Evolutionary conservation across 2,888 invertebrate genomes (phyloP), one percentile per base, ranked within the genome.

Genomic region (Xanthorhoe designata): DNA sequence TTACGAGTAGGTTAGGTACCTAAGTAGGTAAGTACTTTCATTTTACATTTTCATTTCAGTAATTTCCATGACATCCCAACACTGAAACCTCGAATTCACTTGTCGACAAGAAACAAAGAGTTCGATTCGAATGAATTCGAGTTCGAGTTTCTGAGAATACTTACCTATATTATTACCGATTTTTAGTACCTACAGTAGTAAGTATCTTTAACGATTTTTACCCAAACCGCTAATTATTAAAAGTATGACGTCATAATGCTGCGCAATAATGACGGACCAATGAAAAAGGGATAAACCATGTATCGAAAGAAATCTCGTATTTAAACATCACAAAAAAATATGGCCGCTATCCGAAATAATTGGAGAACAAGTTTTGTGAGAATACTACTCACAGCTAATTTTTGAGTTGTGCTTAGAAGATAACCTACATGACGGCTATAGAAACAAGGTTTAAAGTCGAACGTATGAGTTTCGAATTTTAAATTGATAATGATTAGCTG

Each of bases 301-400:
- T 51, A 59, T 59, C 38, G 50, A 50, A 50, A 58, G 38, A 35
- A 58, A 50, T 19, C 32, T 35, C 18, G 50, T 38, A 58, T 32
- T 3, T 52, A 64, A 24, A 13, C 35, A 42, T 47, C 62, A 42
- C 35, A 61, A 64, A 64, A 47, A 19, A 29, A 38, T 13, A 13
- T 24, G 18, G 51, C 15, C 8, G 4, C 47, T 64, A 64, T 54
- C 57, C 57, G 38, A 61, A 57, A 70, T 72, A 72, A 72, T 72
- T 70, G 72, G 63, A 64, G 59, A 70, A 72, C 72, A 66, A 63
- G 72, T 72, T 70, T 50, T n/a, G n/a, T 42, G 53, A 63, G 35
- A 50, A 61, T 50, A 51, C 59, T 53, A 56, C 49, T 13, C n/a
- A n/a, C n/a, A 29, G 38, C 47, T 3, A 17, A n/a, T 47, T 35